A percentile compares a stretch with the other conserved stretches of the same genome.
Evolutionary conservation across 2,113 vertebrate genomes (phyloP).

Genomic region (Sigmodon hispidus): DNA sequence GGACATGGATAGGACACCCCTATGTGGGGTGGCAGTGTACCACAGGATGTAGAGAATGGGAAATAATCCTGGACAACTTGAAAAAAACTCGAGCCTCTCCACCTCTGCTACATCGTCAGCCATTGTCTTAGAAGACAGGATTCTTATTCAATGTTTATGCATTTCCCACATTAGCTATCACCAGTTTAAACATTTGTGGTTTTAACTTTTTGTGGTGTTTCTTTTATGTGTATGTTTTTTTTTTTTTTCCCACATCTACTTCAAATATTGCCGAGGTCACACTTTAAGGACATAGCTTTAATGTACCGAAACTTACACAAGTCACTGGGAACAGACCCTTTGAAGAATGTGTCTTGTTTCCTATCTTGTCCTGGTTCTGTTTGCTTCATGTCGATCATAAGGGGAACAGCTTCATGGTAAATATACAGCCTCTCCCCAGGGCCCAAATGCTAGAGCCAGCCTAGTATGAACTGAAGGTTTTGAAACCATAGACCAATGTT

Average conservation of each 20-base stretch:
- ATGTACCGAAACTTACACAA: not conserved
- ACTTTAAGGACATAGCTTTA: not conserved
- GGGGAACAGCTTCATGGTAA: not conserved
- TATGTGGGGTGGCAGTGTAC: no score
- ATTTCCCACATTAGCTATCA: not conserved
- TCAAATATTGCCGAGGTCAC: not conserved
- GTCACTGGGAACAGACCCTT: not conserved
- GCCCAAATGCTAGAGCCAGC: not conserved
- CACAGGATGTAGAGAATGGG: not conserved
- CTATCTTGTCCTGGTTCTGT: not conserved
- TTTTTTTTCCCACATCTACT: no score
- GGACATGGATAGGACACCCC: accelerated
- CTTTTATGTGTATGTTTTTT: not conserved
- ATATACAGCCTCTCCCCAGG: not conserved
- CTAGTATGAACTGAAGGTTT: not conserved
- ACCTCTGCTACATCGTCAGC: not conserved
- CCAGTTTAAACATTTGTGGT: not conserved
- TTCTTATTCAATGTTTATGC: not conserved
- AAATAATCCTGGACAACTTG: not conserved
- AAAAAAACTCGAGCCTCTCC: not conserved
- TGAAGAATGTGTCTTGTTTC: not conserved
- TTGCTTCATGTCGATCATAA: not conserved
- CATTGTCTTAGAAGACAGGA: not conserved
- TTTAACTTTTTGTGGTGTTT: not conserved
- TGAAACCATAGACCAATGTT: not conserved